Evolutionary conservation across 2,888 invertebrate species (phyloP).

Genomic region (Arrhopalites spinosus): DNA sequence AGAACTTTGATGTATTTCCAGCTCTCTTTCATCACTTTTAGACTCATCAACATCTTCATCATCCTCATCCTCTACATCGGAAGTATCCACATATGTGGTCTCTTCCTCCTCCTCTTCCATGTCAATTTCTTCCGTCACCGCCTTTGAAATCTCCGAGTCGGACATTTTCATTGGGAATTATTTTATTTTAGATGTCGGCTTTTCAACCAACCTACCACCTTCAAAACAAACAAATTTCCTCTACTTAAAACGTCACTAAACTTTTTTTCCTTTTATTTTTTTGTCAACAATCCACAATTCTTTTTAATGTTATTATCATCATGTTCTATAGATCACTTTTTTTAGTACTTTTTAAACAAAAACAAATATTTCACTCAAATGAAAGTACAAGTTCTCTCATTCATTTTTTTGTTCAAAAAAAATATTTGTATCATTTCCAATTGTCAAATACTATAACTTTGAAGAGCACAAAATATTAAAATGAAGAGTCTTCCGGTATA

Average conservation of each 20-base stretch:
- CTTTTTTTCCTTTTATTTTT: background rate
- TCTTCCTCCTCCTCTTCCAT: conserved; percentile 57
- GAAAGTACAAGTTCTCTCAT: no score
- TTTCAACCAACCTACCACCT: background rate
- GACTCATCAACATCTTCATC: conserved; percentile 52
- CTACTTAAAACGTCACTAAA: background rate
- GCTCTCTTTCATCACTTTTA: conserved; percentile 41
- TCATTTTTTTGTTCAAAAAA: no score
- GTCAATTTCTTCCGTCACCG: conserved; percentile 57
- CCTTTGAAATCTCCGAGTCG: conserved; percentile 55
- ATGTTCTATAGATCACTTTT: no score
- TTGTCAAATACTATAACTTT: no score
- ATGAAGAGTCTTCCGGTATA: no score
- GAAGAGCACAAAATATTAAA: no score
- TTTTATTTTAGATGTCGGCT: conserved; percentile 31
- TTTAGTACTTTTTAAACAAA: no score
- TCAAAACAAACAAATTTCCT: background rate
- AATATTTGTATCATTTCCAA: no score
- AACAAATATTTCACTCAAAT: no score
- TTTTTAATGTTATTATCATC: no score
- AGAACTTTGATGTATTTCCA: conserved; percentile 47
- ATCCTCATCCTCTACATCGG: conserved; percentile 57
- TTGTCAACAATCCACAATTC: no score
- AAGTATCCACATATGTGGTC: conserved; percentile 53
- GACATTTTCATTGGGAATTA: conserved; percentile 56